phyloP scores from a whole-genome alignment of 1,140 invertebrate species.

The Periplaneta americana region DNA sequence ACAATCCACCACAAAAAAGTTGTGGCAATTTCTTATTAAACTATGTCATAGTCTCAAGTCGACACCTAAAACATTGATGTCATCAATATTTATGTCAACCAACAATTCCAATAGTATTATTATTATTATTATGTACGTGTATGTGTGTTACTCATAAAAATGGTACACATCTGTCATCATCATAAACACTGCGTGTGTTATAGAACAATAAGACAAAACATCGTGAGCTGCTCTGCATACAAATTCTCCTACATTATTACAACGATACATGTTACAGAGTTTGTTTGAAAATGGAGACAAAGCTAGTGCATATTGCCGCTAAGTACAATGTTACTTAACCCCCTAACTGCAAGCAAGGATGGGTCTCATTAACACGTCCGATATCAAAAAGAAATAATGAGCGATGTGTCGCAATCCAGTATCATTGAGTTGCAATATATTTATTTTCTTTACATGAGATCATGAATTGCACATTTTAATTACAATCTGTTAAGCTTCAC shows the following conservation, averaged over 20 bases:
- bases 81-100: background rate
- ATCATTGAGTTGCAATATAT: background rate
- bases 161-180: background rate
- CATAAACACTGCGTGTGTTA: background rate
- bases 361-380: background rate
- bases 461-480: background rate
- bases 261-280: background rate
- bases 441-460: background rate
- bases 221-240: background rate
- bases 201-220: background rate
- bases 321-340: background rate
- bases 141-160: background rate
- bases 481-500: background rate
- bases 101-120: background rate
- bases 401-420: background rate
- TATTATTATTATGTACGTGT: background rate
- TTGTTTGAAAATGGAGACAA: background rate
- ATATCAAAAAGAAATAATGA: background rate
- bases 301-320: background rate
- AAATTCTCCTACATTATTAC: background rate
- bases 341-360: background rate
- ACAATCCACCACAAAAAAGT: background rate
- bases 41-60: background rate
- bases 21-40: background rate
- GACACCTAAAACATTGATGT: background rate